Percentiles rank a stretch among this genome's conserved stretches.
phyloP scores from a whole-genome alignment of 2,113 vertebrate genomes.

The Xerus inauris region DNA sequence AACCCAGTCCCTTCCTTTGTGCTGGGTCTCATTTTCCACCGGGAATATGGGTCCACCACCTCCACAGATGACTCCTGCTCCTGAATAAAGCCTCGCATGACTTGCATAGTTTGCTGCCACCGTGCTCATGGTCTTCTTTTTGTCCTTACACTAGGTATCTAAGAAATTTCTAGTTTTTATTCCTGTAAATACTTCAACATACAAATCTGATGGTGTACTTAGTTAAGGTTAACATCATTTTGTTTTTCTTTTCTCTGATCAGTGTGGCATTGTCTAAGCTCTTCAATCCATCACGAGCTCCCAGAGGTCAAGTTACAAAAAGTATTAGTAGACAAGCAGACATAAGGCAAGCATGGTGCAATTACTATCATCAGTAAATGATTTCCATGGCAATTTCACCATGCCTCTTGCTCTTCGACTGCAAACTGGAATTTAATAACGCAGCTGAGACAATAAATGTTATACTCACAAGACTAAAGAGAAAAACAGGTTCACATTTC shows the following conservation, averaged over 20 bases:
- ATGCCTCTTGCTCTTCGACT: conserved; percentile 3
- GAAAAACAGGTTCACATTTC: conserved; percentile 87
- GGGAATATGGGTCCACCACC: too few species aligned
- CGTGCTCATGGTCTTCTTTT: too few species aligned
- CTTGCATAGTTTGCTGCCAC: too few species aligned
- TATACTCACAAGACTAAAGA: conserved; percentile 87
- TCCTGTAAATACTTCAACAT: background rate
- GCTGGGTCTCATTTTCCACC: too few species aligned
- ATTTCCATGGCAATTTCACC: background rate
- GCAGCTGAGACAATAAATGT: background rate
- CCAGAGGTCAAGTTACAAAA: background rate
- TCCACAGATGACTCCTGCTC: too few species aligned
- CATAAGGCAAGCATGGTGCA: background rate
- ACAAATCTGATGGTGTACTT: background rate
- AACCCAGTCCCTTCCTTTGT: too few species aligned
- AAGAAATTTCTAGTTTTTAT: background rate
- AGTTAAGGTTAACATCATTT: background rate
- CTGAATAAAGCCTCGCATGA: too few species aligned
- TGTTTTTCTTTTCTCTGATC: conserved; percentile 27
- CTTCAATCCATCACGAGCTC: background rate
- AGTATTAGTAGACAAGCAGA: background rate
- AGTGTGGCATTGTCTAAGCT: background rate
- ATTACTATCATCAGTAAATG: background rate
- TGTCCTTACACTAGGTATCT: too few species aligned
- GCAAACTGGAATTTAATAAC: conserved; percentile 13